A percentile compares a stretch with the other conserved stretches of the same genome.
Conservation (phyloP, 2,113 vertebrate genomes). For the Lagenorhynchus albirostris region DNA sequence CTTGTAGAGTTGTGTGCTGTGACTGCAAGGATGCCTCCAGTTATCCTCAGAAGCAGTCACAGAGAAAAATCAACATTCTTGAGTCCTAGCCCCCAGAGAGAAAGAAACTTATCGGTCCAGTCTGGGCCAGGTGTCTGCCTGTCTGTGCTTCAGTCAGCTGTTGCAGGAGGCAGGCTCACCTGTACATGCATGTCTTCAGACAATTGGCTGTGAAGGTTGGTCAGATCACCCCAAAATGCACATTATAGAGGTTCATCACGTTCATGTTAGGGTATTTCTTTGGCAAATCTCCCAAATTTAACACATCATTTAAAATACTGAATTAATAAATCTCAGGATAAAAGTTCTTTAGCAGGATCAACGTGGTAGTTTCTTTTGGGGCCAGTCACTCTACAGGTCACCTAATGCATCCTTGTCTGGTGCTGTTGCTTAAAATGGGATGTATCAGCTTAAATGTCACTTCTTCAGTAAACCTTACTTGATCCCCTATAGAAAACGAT, state of each 20-base stretch:
- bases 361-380: neutral
- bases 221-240: neutral
- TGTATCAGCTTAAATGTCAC: neutral
- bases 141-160: neutral
- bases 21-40: neutral
- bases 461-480: neutral
- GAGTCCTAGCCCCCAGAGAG: neutral
- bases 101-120: neutral
- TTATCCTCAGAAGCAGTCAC: neutral
- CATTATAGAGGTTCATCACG: neutral
- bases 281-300: neutral
- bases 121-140: neutral
- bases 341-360: neutral
- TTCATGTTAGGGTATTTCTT: neutral
- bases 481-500: neutral
- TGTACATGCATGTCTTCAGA: neutral
- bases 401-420: neutral
- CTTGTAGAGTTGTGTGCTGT: neutral
- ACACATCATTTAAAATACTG: neutral
- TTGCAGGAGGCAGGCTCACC: fast-evolving
- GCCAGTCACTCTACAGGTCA: too few species aligned
- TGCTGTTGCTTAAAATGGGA: neutral
- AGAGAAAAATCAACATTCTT: neutral
- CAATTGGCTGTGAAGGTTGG: neutral
- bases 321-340: neutral